A percentile compares a stretch with the other conserved stretches of the same genome.
phyloP scores from a whole-genome alignment of 2,797 vertebrate genomes.

The Trichosurus vulpecula region DNA sequence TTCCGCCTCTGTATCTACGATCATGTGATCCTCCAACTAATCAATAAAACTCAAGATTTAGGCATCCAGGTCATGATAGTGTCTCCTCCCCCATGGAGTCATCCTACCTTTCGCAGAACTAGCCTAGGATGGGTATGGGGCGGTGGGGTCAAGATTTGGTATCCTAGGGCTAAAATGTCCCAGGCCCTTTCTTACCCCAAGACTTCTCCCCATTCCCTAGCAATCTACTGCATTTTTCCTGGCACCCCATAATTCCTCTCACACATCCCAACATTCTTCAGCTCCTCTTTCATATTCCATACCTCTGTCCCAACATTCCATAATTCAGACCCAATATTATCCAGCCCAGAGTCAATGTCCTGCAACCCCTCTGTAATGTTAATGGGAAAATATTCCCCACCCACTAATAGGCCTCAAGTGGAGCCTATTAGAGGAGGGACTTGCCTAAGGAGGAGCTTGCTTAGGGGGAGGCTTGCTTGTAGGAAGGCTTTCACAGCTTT shows the following conservation, averaged over 20 bases:
- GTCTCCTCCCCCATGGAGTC: neutral
- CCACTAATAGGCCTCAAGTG: too few relatives aligned
- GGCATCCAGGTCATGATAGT: neutral
- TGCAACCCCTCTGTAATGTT: too few relatives aligned
- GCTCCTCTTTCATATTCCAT: neutral
- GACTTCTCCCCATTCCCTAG: neutral
- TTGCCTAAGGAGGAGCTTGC: too few relatives aligned
- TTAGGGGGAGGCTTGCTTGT: too few relatives aligned
- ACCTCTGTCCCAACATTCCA: neutral
- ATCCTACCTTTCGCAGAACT: neutral
- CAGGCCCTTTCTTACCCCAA: neutral
- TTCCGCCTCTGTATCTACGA: neutral
- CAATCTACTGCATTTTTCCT: neutral
- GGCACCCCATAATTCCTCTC: neutral
- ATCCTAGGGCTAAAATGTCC: neutral
- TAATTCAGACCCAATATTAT: neutral
- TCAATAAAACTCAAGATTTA: neutral
- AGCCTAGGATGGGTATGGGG: neutral
- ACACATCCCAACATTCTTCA: neutral
- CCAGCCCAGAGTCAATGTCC: neutral
- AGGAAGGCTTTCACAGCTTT: too few relatives aligned
- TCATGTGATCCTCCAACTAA: neutral
- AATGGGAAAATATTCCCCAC: too few relatives aligned
- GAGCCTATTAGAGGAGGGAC: too few relatives aligned
- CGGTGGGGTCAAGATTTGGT: neutral